Evolutionary conservation across 2,113 vertebrate genomes (phyloP), one percentile per base, ranked within the genome.

Genomic region (Ammodytes dubius): DNA sequence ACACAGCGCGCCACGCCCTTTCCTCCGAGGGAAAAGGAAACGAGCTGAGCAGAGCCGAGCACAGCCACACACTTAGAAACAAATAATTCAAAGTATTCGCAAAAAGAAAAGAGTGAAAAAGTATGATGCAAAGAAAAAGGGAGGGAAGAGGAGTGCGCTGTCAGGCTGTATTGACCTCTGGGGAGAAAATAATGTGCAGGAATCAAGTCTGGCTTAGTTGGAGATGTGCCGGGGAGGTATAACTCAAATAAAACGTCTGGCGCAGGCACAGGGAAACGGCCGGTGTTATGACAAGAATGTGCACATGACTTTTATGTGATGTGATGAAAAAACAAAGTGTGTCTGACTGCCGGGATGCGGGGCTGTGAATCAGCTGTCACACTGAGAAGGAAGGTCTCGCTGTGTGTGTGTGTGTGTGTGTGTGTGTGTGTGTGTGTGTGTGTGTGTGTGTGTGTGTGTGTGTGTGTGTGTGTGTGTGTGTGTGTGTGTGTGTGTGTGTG

Each of bases 81-180:
- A 88, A 90, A 89, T 91, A 84, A 88, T 84, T 93, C 73, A 91
- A 84, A 39, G 74, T 89, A 90, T 87, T 89, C 70, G 64, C 86
- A 70, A 54, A 52, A 61, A 79, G 69, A 54, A 52, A 61, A 79
- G 69, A 83, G 77, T 70, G 76, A 79, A 79, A 61, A 77, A 67
- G n/a, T 63, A 43, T 74, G 79, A 81, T 49, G 47, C 45, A 56
- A 43, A 61, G 27, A 27, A 27, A 27, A 27, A 27, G 27, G 66
- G 46, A 72, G 64, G 73, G 54, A 80, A 64, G 27, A 27, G 27
- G 27, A 75, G 68, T 70, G 56, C 13, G 69, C 72, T 74, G 70
- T 88, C 88, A 71, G 89, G 68, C 79, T 71, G 79, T 1, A 50
- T 72, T 88, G 50, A 63, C 72, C 81, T 87, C 74, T 69, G 63